Evolutionary conservation across 2,113 vertebrate genomes (phyloP), one percentile per base, ranked within the genome.

Genomic region (Semicossyphus pulcher): DNA sequence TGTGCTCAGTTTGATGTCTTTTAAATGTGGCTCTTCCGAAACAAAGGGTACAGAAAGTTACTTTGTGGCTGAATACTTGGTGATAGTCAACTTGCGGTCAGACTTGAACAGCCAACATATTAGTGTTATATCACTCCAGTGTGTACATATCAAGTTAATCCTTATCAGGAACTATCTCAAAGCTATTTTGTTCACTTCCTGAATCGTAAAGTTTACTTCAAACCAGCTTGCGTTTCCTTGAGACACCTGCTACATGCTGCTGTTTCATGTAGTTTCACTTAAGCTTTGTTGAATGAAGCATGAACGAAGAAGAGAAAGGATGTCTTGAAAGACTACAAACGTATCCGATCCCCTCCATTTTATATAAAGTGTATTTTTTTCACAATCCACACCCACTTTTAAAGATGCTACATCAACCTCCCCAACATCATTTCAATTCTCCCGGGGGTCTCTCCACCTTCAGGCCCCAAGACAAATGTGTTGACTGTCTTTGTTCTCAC

Each of bases 401-500:
- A 4, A 5, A 0, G 21, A 5, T 34, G 20, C 9, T 28, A 12
- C 29, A 9, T 1, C 11, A 16, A n/a, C n/a, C 25, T 29, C 56
- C n/a, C 36, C 21, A 56, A 25, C 45, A 45, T 31, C 20, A 59
- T 1, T 4, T 18, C 29, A 8, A n/a, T n/a, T 44, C 20, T 45
- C 11, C 4, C 26, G 7, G 15, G 18, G 16, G 18, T 20, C 21
- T n/a, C 31, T 23, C 31, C 59, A 23, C 10, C 31, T 7, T 61
- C 15, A 44, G n/a, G 37, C 48, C 7, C 10, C 5, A 12, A 4
- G 2, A 28, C 4, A 7, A 14, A 4, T 5, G 11, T 56, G 34
- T 42, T 34, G 58, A 72, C 52, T 62, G 16, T 66, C 34, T 72
- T 85, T 78, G 28, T 65, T 76, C 32, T 61, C 63, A 68, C 88